Evolutionary conservation across 2,797 vertebrate genomes (phyloP).

Genomic region (Clarias platycephalus): DNA sequence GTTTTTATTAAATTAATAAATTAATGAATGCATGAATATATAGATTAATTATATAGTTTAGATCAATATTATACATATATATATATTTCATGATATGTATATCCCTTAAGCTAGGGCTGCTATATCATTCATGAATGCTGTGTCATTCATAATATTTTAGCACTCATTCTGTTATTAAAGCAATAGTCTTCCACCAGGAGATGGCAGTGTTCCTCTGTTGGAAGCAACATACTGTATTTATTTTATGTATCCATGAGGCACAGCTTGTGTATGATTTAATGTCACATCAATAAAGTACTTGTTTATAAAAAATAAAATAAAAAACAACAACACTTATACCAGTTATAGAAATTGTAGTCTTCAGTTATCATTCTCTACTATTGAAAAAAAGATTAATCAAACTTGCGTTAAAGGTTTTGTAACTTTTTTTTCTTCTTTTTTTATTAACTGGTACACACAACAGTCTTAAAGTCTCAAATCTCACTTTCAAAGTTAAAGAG

Average conservation of each 20-base stretch:
- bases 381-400: neutral
- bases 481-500: too few species aligned
- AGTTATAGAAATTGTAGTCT: neutral
- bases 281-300: neutral
- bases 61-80: neutral
- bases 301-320: neutral
- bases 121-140: neutral
- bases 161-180: neutral
- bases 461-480: too few species aligned
- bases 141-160: neutral
- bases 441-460: neutral
- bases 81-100: neutral
- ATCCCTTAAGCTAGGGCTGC: neutral
- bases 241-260: neutral
- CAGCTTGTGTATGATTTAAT: neutral
- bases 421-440: neutral
- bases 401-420: neutral
- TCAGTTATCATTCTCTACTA: neutral
- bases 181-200: neutral
- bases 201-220: conserved; percentile 23
- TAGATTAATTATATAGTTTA: neutral
- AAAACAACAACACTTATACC: neutral
- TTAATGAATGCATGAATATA: neutral
- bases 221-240: neutral
- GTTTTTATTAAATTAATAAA: neutral